phyloP scores from a whole-genome alignment of 2,113 vertebrate species.

The Syngnathoides biaculeatus region DNA sequence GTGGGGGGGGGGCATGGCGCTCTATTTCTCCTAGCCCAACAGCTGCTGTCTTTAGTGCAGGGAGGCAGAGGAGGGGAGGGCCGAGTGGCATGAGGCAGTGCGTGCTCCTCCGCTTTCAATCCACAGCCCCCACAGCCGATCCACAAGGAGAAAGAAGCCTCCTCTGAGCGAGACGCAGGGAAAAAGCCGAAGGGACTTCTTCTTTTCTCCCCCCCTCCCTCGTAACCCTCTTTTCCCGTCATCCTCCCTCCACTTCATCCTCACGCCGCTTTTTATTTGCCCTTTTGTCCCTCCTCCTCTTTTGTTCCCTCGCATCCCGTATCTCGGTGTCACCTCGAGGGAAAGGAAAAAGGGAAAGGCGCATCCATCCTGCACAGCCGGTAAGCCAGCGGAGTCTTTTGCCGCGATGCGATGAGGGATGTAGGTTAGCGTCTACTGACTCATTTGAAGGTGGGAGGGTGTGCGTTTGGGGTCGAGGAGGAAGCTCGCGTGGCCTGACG shows the following conservation, averaged over 20 bases:
- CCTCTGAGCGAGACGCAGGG: constrained; percentile 27
- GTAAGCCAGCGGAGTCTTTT: constrained; percentile 59
- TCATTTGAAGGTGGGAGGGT: constrained; percentile 15
- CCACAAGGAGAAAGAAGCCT: constrained; percentile 65
- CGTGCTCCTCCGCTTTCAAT: constrained; percentile 68
- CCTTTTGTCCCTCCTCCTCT: constrained; percentile 35
- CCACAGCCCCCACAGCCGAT: constrained; percentile 67
- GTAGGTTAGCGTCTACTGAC: constrained; percentile 28
- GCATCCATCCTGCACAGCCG: constrained; percentile 62
- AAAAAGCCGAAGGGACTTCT: constrained; percentile 33
- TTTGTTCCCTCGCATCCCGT: constrained; percentile 41
- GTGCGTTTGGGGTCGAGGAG: constrained; percentile 22
- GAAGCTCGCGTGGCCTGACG: constrained; percentile 34
- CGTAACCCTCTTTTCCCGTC: not conserved
- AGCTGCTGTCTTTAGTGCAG: constrained; percentile 72
- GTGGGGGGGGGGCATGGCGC: constrained; percentile 63
- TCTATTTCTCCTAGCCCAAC: constrained; percentile 74
- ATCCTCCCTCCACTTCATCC: constrained; percentile 3
- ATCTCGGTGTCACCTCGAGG: constrained; percentile 41
- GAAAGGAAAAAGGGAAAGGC: constrained; percentile 46
- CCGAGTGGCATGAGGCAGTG: constrained; percentile 66
- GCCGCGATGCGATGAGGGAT: constrained; percentile 22
- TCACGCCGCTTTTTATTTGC: constrained; percentile 29
- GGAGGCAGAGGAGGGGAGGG: constrained; percentile 62
- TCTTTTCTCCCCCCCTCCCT: constrained; percentile 9